A percentile compares a stretch with the other conserved stretches of the same genome.
phyloP scores from a whole-genome alignment of 2,113 vertebrate genomes.

The Oncorhynchus tshawytscha region DNA sequence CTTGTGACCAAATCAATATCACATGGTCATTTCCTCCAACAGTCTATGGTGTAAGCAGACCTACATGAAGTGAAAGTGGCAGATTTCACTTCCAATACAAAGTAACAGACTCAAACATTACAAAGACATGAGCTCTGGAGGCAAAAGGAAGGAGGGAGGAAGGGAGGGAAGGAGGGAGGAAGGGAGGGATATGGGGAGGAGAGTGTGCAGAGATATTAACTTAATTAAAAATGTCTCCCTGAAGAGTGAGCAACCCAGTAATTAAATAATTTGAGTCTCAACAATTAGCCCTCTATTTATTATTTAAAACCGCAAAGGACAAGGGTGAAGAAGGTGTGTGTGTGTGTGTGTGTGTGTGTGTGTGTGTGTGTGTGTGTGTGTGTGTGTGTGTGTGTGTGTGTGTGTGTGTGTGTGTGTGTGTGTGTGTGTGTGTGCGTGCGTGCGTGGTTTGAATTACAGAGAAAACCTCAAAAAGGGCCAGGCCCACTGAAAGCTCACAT shows the following conservation, averaged over 20 bases:
- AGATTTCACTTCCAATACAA: no score
- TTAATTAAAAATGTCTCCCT: slow-evolving; percentile 71
- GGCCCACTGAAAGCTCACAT: slow-evolving; percentile 26
- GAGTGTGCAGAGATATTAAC: slow-evolving; percentile 43
- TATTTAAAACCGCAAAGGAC: slow-evolving; percentile 61
- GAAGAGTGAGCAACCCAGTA: slow-evolving; percentile 55
- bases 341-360: not conserved
- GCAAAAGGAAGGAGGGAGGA: not conserved
- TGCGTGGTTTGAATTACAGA: slow-evolving; percentile 25
- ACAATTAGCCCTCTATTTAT: slow-evolving; percentile 65
- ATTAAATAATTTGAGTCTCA: slow-evolving; percentile 67
- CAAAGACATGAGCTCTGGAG: not conserved
- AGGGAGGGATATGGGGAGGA: not conserved
- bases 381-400: not conserved
- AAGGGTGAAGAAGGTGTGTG: slow-evolving; percentile 30
- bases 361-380: not conserved
- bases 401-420: not conserved
- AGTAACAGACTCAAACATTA: not conserved
- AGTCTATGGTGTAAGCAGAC: no score
- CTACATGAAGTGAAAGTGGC: no score
- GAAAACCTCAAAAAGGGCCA: slow-evolving; percentile 29
- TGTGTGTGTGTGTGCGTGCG: not conserved
- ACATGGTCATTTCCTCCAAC: not conserved
- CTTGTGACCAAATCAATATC: no score
- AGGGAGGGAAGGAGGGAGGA: not conserved